phyloP scores from a whole-genome alignment of 2,797 vertebrate genomes.

The Clarias pachynema region DNA sequence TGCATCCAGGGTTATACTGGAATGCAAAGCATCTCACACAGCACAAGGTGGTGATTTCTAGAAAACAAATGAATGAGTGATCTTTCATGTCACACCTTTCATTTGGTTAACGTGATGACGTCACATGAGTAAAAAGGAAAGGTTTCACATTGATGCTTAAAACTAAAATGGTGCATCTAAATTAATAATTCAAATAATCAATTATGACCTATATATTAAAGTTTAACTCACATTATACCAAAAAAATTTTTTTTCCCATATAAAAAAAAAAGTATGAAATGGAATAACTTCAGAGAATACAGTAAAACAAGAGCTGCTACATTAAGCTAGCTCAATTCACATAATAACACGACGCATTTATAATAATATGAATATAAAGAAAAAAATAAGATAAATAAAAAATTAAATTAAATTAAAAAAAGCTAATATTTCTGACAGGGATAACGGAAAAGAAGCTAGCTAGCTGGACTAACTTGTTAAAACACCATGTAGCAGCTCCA shows the following conservation, averaged over 20 bases:
- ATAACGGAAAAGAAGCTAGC: background rate
- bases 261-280: background rate
- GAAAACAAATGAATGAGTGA: conserved; percentile 14
- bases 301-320: background rate
- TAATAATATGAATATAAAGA: background rate
- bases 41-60: conserved; percentile 8
- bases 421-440: background rate
- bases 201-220: background rate
- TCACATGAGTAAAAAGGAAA: background rate
- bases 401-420: no score
- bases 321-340: no score
- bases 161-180: background rate
- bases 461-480: background rate
- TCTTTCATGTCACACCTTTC: no score
- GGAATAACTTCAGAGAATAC: background rate
- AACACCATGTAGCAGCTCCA: background rate
- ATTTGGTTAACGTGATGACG: background rate
- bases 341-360: background rate
- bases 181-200: background rate
- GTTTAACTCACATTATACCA: background rate
- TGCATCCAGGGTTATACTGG: conserved; percentile 76
- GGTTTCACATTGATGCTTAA: background rate
- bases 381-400: background rate
- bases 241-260: background rate
- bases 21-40: conserved; percentile 12